Base-by-base conservation (phyloP, 1,140 invertebrate species). In the Drosophila virilis region DNA sequence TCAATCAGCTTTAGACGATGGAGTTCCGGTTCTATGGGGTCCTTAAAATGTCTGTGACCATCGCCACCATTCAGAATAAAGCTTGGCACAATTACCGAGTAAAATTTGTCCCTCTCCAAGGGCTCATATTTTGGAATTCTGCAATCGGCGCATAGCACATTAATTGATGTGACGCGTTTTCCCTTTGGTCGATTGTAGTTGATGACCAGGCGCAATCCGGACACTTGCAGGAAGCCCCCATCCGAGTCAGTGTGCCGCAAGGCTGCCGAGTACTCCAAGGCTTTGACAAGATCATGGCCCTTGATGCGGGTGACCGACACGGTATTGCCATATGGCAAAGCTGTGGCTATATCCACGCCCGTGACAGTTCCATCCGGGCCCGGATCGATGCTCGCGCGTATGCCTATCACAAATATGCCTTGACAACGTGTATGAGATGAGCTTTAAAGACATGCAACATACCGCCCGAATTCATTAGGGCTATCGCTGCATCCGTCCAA, bases 401-500 rank as follows among this genome's bases (percentile, higher is more conserved):
- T 88, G 5, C 72, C 91, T 92, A 6, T 4, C 2, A 43, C 7
- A 0, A 3, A 10, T 6, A 4, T 13, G 13, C 2, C 6, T n/a
- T 32, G 7, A 32, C 1, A 6, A 0, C 7, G 2, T 12, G 2
- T 5, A 5, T 28, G 4, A 28, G 15, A 3, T 12, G 54, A 17
- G 8, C 8, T 13, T 28, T 28, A 28, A 0, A 5, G 5, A 6
- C 1, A 40, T 5, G 2, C 7, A 1, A 51, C 62, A 6, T 73
- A 91, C 91, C 92, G 12, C 97, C 97, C 9, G 95, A 93, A 91
- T 97, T 96, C 0, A 95, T 92, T 0, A 98, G 46, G 1, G 95
- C 95, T 74, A 98, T 96, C 0, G 96, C 92, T 1, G 95, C 95
- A 89, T 97, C 95, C 0, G 96, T 96, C 96, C 97, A 97, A 15